These are phyloP conservation scores for Cebidichthys violaceus DNA, from an alignment of 2,113 vertebrate genomes.

Conservation along the genomic window DNA sequence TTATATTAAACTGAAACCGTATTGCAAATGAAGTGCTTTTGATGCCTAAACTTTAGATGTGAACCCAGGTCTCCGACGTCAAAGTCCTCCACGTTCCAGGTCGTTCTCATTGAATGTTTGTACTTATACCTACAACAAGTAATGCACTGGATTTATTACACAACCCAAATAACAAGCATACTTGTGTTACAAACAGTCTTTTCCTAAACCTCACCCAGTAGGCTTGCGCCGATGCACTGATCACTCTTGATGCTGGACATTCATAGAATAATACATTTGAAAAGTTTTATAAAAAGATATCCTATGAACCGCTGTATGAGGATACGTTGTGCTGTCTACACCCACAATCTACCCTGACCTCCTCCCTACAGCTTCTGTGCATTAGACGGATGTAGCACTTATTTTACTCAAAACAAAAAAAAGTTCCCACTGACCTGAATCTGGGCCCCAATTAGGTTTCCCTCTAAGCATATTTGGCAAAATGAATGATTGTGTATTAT, in stretches of 20 bases:
- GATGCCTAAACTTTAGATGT: not conserved
- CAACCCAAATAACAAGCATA: too few relatives aligned
- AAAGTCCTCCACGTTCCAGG: not conserved
- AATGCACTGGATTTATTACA: too few relatives aligned
- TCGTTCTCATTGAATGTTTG: not conserved
- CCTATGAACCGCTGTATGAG: not conserved
- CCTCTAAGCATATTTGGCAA: not conserved
- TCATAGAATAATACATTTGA: not conserved
- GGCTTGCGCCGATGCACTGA: not conserved
- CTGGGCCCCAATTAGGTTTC: not conserved
- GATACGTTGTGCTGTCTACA: not conserved
- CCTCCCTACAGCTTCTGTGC: not conserved
- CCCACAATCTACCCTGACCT: not conserved
- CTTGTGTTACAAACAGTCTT: not conserved
- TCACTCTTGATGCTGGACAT: not conserved
- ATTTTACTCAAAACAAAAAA: not conserved
- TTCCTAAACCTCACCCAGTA: not conserved
- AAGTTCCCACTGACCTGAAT: not conserved
- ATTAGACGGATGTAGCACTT: not conserved
- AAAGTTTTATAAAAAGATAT: not conserved
- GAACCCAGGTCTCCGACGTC: not conserved
- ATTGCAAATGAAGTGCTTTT: not conserved
- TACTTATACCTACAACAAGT: not conserved
- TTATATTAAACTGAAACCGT: not conserved
- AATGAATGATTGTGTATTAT: not conserved